Evolutionary conservation across 2,797 vertebrate species (phyloP), one percentile per base, ranked within the genome.

Genomic region (Coregonus suidteri): DNA sequence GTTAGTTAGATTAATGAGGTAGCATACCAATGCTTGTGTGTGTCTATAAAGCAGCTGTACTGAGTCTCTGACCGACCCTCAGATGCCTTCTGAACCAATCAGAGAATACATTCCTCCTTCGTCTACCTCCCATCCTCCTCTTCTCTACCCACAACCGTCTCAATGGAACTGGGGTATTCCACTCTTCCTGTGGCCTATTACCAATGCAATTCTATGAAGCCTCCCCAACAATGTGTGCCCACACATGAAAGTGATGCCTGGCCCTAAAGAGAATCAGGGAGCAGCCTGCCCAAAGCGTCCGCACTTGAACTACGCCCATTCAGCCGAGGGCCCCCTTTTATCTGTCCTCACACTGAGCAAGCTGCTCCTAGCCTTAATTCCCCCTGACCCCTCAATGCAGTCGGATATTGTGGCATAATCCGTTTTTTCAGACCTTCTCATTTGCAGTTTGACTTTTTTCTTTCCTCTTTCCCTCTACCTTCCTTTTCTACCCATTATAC

Each of bases 401-500:
- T 92, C 89, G 91, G 92, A 93, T 94, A 93, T 93, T 93, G 93
- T 94, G 92, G 90, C 91, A 91, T 94, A 94, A 94, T 94, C 92
- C 92, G 89, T 85, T 91, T 91, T 93, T 92, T 93, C 91, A 86
- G 81, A 90, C 88, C 85, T 81, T 89, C 91, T 91, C 88, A 92
- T 94, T 93, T 92, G 93, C 91, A 89, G 92, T 93, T 92, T 91
- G 90, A 92, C 91, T 94, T 90, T 93, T 92, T 90, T 93, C 90
- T 90, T 91, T 88, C 90, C 81, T 79, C 81, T 82, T 82, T 77
- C 77, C 83, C 88, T 74, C 86, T 89, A 89, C 82, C 91, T 91
- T 89, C 87, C 89, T 91, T 90, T 90, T 81, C 90, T 91, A 35
- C 31, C 4, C 31, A 56, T 35, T 59, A 14, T 54, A 4, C 41